Evolutionary conservation across 2,113 vertebrate genomes (phyloP), one percentile per base, ranked within the genome.

Genomic region (Morone saxatilis): DNA sequence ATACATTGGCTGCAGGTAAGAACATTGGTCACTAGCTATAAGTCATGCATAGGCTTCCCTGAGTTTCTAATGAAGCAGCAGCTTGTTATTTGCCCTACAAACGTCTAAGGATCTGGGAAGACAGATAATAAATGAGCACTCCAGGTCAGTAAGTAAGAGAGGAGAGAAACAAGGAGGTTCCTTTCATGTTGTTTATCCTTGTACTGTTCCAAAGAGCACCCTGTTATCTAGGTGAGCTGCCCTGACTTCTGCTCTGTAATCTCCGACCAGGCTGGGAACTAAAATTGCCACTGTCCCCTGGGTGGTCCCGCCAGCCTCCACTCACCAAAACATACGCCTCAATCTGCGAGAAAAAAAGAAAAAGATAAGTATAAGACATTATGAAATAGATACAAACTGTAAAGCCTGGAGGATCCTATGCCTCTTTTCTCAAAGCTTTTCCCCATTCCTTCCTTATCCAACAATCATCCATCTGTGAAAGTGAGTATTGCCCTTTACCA

Each of bases 241-340:
- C 77, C 86, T 74, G 77, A 86, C 84, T 88, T 71, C 83, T 88
- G 91, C 92, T 92, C 88, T 92, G 82, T 95, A 94, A 95, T 94
- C 92, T 94, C 74, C 63, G 38, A 80, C 75, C 88, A 86, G 77
- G 81, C 86, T 91, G 86, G 86, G 81, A 90, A 87, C 75, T 82
- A 86, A 93, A 93, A 91, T 89, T 89, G 88, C 85, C 84, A 88
- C 80, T 50, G 76, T 86, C 76, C 86, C 77, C 77, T 86, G 88
- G 94, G 92, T 94, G 93, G 93, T 94, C 94, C 91, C 56, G 68
- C 60, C 84, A 72, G 75, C 76, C 71, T 91, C 78, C 87, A 98
- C 97, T 98, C 91, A 98, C 98, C 97, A 98, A 94, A 80, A 99
- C 87, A 67, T 98, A 97, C 17, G 96, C 97, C 80, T 98, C 96